Conservation (phyloP, 2,113 vertebrate species). For the Micronycteris hirsuta region DNA sequence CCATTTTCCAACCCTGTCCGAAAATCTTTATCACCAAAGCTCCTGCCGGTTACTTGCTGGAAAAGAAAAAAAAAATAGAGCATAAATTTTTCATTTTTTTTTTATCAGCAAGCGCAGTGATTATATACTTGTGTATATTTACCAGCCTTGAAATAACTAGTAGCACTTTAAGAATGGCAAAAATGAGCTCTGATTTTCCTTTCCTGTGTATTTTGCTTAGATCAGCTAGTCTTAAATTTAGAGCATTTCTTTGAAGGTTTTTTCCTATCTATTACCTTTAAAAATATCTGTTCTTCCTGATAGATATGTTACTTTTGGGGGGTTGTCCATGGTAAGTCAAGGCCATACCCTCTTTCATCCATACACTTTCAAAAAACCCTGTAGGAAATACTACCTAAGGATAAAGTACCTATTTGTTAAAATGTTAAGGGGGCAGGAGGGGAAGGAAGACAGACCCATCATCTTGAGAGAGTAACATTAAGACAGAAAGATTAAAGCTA, state of each 20-base stretch:
- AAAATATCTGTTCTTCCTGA: slow-evolving; percentile 17
- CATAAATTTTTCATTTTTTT: slow-evolving; percentile 41
- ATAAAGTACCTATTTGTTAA: neutral
- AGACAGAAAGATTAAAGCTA: neutral
- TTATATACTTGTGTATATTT: neutral
- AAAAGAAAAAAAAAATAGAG: slow-evolving; percentile 56
- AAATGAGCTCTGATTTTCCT: slow-evolving; percentile 33
- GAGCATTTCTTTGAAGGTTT: neutral
- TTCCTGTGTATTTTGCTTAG: slow-evolving; percentile 2
- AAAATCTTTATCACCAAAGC: slow-evolving; percentile 94
- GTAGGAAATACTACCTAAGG: neutral
- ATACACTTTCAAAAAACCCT: neutral
- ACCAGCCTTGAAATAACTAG: slow-evolving; percentile 18
- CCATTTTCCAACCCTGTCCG: slow-evolving; percentile 92
- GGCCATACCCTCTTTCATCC: neutral
- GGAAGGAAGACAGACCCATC: neutral
- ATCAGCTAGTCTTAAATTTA: slow-evolving; percentile 42
- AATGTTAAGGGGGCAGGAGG: neutral
- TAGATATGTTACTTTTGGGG: neutral
- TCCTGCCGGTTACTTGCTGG: slow-evolving; percentile 94
- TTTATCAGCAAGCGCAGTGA: slow-evolving; percentile 25
- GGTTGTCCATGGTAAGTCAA: neutral
- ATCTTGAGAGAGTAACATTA: neutral
- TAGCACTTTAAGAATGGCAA: slow-evolving; percentile 25
- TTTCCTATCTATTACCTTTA: neutral